Percentiles rank a stretch among this genome's conserved stretches.
Evolutionary conservation across 2,888 invertebrate species (phyloP).

Genomic region (Hyposoter didymator): DNA sequence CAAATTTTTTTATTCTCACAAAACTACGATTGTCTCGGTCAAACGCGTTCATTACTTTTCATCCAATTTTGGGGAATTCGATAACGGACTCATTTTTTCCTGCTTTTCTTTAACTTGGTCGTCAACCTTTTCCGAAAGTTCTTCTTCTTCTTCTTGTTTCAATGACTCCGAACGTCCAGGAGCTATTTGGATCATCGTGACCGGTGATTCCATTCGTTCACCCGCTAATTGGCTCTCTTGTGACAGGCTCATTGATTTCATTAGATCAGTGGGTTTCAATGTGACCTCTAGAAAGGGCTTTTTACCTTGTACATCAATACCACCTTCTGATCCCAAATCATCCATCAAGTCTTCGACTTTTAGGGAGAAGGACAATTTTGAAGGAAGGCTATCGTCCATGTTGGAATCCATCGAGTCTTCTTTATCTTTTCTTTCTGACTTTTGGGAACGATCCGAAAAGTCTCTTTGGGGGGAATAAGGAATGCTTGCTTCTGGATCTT

Average conservation of each 20-base stretch:
- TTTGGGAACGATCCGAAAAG: background rate
- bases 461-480: conserved; percentile 1
- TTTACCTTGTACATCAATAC: conserved; percentile 1
- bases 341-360: conserved; percentile 71
- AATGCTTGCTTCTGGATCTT: background rate
- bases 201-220: conserved; percentile 70
- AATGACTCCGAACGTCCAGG: conserved; percentile 66
- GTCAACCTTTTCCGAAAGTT: conserved; percentile 41
- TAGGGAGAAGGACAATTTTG: conserved; percentile 69
- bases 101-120: conserved; percentile 34
- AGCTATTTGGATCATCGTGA: conserved; percentile 74
- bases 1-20: background rate
- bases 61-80: conserved; percentile 25
- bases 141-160: conserved; percentile 51
- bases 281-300: conserved; percentile 67
- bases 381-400: conserved; percentile 61
- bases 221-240: conserved; percentile 69
- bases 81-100: background rate
- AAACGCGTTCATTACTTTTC: conserved; percentile 13
- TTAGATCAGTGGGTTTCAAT: conserved; percentile 62
- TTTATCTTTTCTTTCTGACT: conserved; percentile 15
- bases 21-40: conserved; percentile 26
- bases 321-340: conserved; percentile 68
- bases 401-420: conserved; percentile 48
- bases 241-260: conserved; percentile 65